phyloP scores from a whole-genome alignment of 2,888 invertebrate species.

The Troglohyphantes excavatus region DNA sequence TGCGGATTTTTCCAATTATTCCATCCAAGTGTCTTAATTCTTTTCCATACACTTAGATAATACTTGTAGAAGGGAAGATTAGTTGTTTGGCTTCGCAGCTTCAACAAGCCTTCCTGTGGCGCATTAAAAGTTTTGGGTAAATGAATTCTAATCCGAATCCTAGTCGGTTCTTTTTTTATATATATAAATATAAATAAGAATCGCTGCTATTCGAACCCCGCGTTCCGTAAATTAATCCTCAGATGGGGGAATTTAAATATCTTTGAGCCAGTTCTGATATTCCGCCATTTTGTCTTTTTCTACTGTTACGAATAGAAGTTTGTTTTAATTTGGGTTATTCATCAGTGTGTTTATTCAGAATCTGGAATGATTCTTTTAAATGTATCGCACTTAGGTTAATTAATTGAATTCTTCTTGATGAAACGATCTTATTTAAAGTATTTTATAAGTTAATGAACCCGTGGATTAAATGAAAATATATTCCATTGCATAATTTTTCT shows the following conservation, averaged over 20 bases:
- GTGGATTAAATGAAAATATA: too few relatives aligned
- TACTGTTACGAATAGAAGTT: not conserved
- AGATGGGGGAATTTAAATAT: slow-evolving; percentile 5
- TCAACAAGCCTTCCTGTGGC: not conserved
- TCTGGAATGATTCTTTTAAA: too few relatives aligned
- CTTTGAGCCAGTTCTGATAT: not conserved
- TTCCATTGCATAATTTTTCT: not conserved
- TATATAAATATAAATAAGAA: not conserved
- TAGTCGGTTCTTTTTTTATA: not conserved
- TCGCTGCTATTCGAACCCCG: not conserved
- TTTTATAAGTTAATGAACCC: too few relatives aligned
- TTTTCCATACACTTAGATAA: not conserved
- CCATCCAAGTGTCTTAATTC: not conserved
- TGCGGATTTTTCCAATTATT: slow-evolving; percentile 19
- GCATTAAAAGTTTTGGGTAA: not conserved
- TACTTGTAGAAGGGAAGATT: not conserved
- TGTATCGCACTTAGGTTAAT: too few relatives aligned
- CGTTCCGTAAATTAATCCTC: not conserved
- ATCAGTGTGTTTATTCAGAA: too few relatives aligned
- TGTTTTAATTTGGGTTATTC: too few relatives aligned
- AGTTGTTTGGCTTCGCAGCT: slow-evolving; percentile 11
- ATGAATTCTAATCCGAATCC: not conserved
- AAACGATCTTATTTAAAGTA: too few relatives aligned
- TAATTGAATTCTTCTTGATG: too few relatives aligned
- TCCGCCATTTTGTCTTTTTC: not conserved